These are phyloP conservation scores for Protonemura montana DNA, from an alignment of 2,888 invertebrate species.

Conservation along the genomic window DNA sequence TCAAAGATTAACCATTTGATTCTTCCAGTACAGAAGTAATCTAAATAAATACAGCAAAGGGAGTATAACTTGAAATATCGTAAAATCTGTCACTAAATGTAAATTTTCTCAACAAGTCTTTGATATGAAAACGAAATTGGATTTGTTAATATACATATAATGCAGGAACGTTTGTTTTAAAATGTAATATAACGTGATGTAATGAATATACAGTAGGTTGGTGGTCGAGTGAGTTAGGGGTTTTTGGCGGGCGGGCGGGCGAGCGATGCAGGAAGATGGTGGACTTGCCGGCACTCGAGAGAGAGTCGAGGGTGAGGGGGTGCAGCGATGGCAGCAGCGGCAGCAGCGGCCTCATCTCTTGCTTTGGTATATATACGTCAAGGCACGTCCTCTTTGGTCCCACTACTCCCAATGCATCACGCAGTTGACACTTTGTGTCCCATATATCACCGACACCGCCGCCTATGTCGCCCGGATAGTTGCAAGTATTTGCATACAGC, in stretches of 20 bases:
- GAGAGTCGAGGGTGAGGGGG: not conserved
- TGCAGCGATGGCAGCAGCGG: not conserved
- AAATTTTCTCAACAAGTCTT: constrained; percentile 23
- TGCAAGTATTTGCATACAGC: constrained; percentile 50
- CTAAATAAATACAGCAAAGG: constrained; percentile 26
- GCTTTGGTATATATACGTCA: constrained; percentile 43
- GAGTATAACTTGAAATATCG: constrained; percentile 30
- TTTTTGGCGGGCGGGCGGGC: not conserved
- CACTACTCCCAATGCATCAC: constrained; percentile 61
- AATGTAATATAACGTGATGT: constrained; percentile 41
- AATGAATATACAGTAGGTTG: constrained; percentile 40
- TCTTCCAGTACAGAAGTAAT: constrained; percentile 20
- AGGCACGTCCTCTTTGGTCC: constrained; percentile 46
- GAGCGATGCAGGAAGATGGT: not conserved
- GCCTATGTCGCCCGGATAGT: constrained; percentile 52
- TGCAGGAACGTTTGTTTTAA: constrained; percentile 32
- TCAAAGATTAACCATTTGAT: constrained; percentile 27
- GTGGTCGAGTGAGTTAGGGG: constrained; percentile 28
- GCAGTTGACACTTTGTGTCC: constrained; percentile 62
- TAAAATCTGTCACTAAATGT: constrained; percentile 31
- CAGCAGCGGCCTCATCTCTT: constrained; percentile 23
- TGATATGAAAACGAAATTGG: constrained; percentile 39
- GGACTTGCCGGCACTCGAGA: not conserved
- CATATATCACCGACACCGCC: constrained; percentile 60
- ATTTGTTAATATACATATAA: constrained; percentile 38